phyloP scores from a whole-genome alignment of 2,888 invertebrate genomes.

The Ochlodes sylvanus region DNA sequence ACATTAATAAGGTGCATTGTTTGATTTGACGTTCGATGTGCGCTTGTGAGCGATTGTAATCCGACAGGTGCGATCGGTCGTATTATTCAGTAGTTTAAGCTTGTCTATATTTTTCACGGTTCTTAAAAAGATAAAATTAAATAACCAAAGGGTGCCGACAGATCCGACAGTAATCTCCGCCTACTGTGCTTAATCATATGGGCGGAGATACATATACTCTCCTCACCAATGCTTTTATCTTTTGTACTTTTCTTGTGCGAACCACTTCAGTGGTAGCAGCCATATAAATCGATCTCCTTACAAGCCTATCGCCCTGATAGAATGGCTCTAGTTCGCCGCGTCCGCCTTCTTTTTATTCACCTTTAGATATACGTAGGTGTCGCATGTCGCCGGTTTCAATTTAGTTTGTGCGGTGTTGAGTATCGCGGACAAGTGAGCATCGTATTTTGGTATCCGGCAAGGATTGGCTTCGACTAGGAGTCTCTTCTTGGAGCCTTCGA shows the following conservation, averaged over 20 bases:
- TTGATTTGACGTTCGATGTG: conserved; percentile 25
- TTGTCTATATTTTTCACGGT: conserved; percentile 30
- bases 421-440: conserved; percentile 66
- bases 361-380: conserved; percentile 54
- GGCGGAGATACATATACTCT: conserved; percentile 12
- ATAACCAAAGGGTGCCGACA: conserved; percentile 27
- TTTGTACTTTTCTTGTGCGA: conserved; percentile 20
- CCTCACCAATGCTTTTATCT: conserved; percentile 27
- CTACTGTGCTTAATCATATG: conserved; percentile 32
- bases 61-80: conserved; percentile 31
- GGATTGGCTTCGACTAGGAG: conserved; percentile 70
- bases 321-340: conserved; percentile 29
- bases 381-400: conserved; percentile 66
- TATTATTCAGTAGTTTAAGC: conserved; percentile 27
- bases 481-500: conserved; percentile 50
- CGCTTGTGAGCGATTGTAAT: conserved; percentile 22
- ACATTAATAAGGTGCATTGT: conserved; percentile 32
- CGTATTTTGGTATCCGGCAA: conserved; percentile 64
- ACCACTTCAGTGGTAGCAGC: conserved; percentile 23
- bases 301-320: conserved; percentile 47
- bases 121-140: conserved; percentile 24
- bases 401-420: conserved; percentile 59
- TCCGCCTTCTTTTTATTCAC: conserved; percentile 59
- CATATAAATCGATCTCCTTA: conserved; percentile 45
- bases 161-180: conserved; percentile 35